Base-by-base conservation (phyloP, 2,113 vertebrate species). In the Miniopterus natalensis region DNA sequence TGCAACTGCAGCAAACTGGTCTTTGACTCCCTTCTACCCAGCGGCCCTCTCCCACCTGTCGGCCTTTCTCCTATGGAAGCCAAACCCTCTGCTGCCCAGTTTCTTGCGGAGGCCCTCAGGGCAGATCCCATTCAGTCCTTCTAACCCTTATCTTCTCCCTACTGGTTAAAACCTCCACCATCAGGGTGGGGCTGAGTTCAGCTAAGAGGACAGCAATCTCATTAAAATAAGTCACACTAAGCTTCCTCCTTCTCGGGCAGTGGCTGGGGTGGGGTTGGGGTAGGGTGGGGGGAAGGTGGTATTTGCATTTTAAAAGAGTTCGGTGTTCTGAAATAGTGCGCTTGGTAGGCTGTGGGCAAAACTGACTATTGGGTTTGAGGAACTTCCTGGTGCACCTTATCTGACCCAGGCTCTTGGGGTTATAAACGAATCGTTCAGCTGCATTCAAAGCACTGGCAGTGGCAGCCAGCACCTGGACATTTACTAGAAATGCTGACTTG, bases 241-340 rank as follows among this genome's bases (percentile, higher is more conserved):
- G 18, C 42, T 65, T 78, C n/a, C 47, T 6, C 25, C 47, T 95
- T 70, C 49, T 8, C 42, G 36, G 36, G 36, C 36, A 36, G 36
- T 36, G 36, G 36, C 36, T 36, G 36, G 36, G 36, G 36, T 36
- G 36, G 36, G 36, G 36, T 2, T 36, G 36, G 36, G 36, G 36
- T 36, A 36, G 36, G 36, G 36, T 36, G 36, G 53, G 45, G 55
- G 61, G 36, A 51, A 49, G 68, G 42, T 45, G 20, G 40, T 45
- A 51, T 90, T 96, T 90, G 36, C 73, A 59, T 90, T 93, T 87
- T 68, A 57, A 87, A 94, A 71, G 6, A 75, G 45, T 57, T 74
- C 31, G 29, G 36, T 40, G 6, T 90, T 81, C n/a, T n/a, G 29
- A 75, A 65, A 75, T 70, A 27, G 55, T 85, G 57, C 31, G 12